Evolutionary conservation across 2,888 invertebrate genomes (phyloP), one percentile per base, ranked within the genome.

Genomic region (Stenolophus ochropezus): DNA sequence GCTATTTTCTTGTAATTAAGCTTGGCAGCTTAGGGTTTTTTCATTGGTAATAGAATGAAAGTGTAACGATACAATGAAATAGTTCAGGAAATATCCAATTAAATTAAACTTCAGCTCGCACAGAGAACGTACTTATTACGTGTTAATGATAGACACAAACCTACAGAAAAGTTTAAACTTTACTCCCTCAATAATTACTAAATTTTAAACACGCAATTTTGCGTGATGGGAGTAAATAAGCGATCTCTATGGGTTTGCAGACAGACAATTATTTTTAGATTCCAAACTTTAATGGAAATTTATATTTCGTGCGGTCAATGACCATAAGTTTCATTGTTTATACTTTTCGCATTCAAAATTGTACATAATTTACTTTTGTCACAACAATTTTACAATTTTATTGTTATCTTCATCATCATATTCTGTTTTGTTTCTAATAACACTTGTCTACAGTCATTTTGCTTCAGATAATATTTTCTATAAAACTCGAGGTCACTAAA

Each of bases 91-190:
- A 23, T 61, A 23, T 23, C 25, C 61, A 61, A 61, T 61, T 61
- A 25, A 23, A 61, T 6, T 11, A 21, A 56, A 56, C 11, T 21
- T 21, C 21, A 20, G n/a, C 20, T 61, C 8, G 27, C 25, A 25
- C 25, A 25, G 61, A 61, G 4, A 56, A 25, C 61, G 23, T 58
- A 25, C n/a, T 61, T 23, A 61, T 61, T 61, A 61, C 23, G n/a
- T 61, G 4, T 18, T 69, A 42, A 69, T 69, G 33, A 69, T 8
- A 69, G 33, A 16, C 3, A 6, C 18, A 69, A 20, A 1, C 33
- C 33, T 69, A 33, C 6, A 16, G 42, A 69, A 33, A 42, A 69
- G 42, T 69, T 69, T 16, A 69, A 69, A 69, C 33, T 69, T n/a
- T 8, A 42, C 42, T 69, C 33, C 0, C 6, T 69, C 18, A 69